A percentile compares a stretch with the other conserved stretches of the same genome.
These are phyloP conservation scores for Chesias legatella DNA, from an alignment of 2,888 invertebrate species.

Conservation along the genomic window DNA sequence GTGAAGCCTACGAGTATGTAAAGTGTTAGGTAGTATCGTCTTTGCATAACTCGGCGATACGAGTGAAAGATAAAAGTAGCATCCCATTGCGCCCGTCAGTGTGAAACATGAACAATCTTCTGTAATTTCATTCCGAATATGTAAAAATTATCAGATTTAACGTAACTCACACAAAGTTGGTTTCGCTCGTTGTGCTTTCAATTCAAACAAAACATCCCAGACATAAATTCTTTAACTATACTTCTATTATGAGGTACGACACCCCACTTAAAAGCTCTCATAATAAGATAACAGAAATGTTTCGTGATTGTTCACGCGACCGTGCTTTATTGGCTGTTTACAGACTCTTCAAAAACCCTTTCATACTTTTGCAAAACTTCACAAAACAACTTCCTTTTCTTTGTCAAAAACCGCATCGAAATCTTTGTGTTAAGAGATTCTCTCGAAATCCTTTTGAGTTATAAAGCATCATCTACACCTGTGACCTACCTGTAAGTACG, in stretches of 20 bases:
- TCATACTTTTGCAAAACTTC: conserved; percentile 58
- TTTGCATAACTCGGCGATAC: no score
- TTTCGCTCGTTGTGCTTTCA: background rate
- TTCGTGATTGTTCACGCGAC: conserved; percentile 22
- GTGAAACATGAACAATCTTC: no score
- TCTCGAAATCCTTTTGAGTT: conserved; percentile 9
- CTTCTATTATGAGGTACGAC: conserved; percentile 6
- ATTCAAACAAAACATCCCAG: background rate
- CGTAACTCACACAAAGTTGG: no score
- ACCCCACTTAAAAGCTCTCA: conserved; percentile 22
- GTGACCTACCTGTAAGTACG: conserved; percentile 74
- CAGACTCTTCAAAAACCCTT: conserved; percentile 47
- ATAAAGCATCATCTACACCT: conserved; percentile 48
- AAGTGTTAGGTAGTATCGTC: no score
- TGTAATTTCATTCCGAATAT: no score
- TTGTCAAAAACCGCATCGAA: conserved; percentile 56
- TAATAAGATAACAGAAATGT: conserved; percentile 29
- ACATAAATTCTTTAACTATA: conserved; percentile 7
- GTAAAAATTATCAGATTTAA: no score
- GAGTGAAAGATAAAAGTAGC: no score
- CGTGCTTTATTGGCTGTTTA: conserved; percentile 30
- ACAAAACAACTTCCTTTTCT: conserved; percentile 70
- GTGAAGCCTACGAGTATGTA: no score
- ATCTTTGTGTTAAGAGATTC: conserved; percentile 5
- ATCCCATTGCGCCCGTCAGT: no score